A percentile compares a stretch with the other conserved stretches of the same genome.
Conservation (phyloP, 2,113 vertebrate species). For the Opisthocomus hoazin region DNA sequence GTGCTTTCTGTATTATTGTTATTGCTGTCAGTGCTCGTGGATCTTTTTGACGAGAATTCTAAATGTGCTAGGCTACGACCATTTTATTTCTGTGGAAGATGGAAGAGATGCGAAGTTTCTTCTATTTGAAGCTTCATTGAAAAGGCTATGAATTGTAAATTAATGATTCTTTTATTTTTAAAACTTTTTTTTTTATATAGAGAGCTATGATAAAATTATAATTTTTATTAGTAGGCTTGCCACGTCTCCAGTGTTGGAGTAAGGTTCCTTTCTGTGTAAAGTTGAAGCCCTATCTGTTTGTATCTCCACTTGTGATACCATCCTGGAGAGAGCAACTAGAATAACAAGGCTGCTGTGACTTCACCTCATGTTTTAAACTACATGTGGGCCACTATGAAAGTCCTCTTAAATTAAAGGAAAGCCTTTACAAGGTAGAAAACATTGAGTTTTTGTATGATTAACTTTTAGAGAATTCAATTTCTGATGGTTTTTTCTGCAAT, state of each 20-base stretch:
- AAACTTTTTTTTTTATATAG: background rate
- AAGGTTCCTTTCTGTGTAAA: background rate
- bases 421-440: background rate
- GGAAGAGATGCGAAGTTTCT: background rate
- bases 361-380: conserved; percentile 62
- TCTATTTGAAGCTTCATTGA: background rate
- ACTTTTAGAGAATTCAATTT: background rate
- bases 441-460: background rate
- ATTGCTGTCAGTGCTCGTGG: background rate
- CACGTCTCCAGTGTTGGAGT: background rate
- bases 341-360: conserved; percentile 61
- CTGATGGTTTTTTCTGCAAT: background rate
- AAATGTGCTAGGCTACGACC: background rate
- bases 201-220: background rate
- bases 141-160: background rate
- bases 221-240: conserved; percentile 17
- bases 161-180: background rate
- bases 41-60: background rate
- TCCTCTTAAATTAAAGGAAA: conserved; percentile 23
- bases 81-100: background rate
- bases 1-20: background rate
- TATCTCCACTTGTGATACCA: conserved; percentile 33
- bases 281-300: conserved; percentile 9
- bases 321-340: conserved; percentile 82
- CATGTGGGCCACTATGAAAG: conserved; percentile 38